phyloP scores from a whole-genome alignment of 1,140 invertebrate genomes.

The Trachymyrmex cornetzi region DNA sequence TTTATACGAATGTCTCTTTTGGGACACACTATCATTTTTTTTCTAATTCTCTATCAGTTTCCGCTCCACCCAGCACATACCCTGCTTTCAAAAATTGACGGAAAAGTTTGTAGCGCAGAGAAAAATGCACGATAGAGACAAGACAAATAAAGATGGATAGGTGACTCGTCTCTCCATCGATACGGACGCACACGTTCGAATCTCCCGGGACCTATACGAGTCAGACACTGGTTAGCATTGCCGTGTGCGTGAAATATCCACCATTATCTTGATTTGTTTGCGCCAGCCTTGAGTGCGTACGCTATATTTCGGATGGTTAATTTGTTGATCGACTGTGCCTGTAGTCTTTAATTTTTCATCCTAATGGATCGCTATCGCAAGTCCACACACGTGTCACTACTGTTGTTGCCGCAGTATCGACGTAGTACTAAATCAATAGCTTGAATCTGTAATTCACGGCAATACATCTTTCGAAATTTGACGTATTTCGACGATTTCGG shows the following conservation, averaged over 20 bases:
- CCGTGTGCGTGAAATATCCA: constrained; percentile 79
- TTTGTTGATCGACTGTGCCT: constrained; percentile 29
- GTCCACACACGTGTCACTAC: constrained; percentile 37
- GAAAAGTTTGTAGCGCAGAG: not conserved
- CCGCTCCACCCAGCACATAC: not conserved
- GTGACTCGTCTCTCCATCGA: constrained; percentile 75
- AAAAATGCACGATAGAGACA: constrained; percentile 15
- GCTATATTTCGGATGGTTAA: constrained; percentile 59
- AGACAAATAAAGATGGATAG: constrained; percentile 61
- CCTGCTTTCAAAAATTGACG: constrained; percentile 41
- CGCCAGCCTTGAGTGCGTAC: constrained; percentile 43
- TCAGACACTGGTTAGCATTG: constrained; percentile 81
- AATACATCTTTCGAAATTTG: not conserved
- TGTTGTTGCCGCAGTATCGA: not conserved
- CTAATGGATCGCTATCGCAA: constrained; percentile 68
- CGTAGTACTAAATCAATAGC: not conserved
- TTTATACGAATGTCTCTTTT: constrained; percentile 21
- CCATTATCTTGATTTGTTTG: constrained; percentile 83
- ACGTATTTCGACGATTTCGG: no score
- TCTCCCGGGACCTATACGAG: constrained; percentile 76
- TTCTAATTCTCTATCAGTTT: constrained; percentile 35
- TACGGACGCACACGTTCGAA: constrained; percentile 69
- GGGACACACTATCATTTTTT: constrained; percentile 16
- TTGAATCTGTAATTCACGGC: not conserved
- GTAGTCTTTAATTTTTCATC: constrained; percentile 72